A percentile compares a stretch with the other conserved stretches of the same genome.
phyloP scores from a whole-genome alignment of 1,140 invertebrate genomes.

The Brachionus koreanus region DNA sequence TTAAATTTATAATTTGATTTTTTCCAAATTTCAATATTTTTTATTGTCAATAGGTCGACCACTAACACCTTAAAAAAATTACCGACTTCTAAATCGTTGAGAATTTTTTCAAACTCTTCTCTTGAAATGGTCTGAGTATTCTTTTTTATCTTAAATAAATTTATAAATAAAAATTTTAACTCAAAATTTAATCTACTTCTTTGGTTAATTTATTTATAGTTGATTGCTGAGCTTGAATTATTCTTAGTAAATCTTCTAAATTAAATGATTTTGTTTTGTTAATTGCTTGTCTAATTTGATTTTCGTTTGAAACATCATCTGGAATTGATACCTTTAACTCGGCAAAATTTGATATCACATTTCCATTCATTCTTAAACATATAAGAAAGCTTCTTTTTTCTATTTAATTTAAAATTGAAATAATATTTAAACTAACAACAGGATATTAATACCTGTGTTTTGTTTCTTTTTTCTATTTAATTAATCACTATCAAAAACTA shows the following conservation, averaged over 20 bases:
- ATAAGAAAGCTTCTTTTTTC: too few species aligned
- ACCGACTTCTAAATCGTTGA: constrained; percentile 1
- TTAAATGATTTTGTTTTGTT: neutral
- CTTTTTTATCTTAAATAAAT: constrained; percentile 1
- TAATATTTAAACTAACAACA: too few species aligned
- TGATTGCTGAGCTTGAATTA: neutral
- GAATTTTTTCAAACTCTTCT: constrained; percentile 25
- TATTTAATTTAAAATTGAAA: too few species aligned
- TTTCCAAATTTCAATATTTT: too few species aligned
- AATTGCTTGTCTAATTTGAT: neutral
- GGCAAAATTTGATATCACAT: neutral
- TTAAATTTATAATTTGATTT: too few species aligned
- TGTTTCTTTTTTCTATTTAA: too few species aligned
- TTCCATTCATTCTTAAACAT: neutral
- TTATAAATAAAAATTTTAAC: neutral
- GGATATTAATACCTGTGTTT: too few species aligned
- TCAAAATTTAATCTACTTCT: neutral
- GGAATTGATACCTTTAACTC: neutral
- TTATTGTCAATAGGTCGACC: neutral
- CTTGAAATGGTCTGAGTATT: neutral
- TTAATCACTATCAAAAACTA: too few species aligned
- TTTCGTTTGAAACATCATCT: neutral
- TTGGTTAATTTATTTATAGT: constrained; percentile 16
- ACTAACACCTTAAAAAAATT: neutral
- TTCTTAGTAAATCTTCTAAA: constrained; percentile 2